A percentile compares a stretch with the other conserved stretches of the same genome.
phyloP scores from a whole-genome alignment of 1,140 invertebrate species.

The Brachionus manjavacas region DNA sequence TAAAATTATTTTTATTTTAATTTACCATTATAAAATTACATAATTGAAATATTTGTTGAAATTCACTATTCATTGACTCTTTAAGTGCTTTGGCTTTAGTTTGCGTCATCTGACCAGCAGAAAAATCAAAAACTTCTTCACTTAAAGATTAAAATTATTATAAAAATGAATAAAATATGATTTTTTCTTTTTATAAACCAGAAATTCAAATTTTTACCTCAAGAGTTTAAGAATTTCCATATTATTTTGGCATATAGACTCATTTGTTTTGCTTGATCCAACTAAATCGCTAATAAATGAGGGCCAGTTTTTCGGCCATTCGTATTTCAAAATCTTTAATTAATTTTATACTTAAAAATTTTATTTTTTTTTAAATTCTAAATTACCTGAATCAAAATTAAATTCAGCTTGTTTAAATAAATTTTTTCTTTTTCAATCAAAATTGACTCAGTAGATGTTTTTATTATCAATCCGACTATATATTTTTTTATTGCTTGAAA shows the following conservation, averaged over 20 bases:
- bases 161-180: neutral
- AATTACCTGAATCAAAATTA: slow-evolving; percentile 78
- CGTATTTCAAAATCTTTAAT: slow-evolving; percentile 33
- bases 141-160: slow-evolving; percentile 58
- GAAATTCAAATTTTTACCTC: neutral
- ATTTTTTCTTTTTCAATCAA: slow-evolving; percentile 86
- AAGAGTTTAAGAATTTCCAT: slow-evolving; percentile 95
- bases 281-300: slow-evolving; percentile 98
- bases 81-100: slow-evolving; percentile 98
- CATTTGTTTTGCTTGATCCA: slow-evolving; percentile 95
- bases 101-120: slow-evolving; percentile 92
- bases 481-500: slow-evolving; percentile 82
- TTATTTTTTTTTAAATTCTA: neutral
- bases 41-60: slow-evolving; percentile 92
- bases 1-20: neutral
- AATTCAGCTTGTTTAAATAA: slow-evolving; percentile 95
- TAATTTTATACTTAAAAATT: neutral
- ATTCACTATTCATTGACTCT: slow-evolving; percentile 98
- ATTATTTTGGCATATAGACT: slow-evolving; percentile 97
- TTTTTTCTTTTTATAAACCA: too few relatives aligned
- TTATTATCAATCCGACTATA: slow-evolving; percentile 95
- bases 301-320: slow-evolving; percentile 81
- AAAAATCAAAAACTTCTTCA: slow-evolving; percentile 99
- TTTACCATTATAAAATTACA: slow-evolving; percentile 73
- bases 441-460: slow-evolving; percentile 86